These are phyloP conservation scores for Calypte anna DNA, from an alignment of 2,113 vertebrate genomes.

Conservation along the genomic window DNA sequence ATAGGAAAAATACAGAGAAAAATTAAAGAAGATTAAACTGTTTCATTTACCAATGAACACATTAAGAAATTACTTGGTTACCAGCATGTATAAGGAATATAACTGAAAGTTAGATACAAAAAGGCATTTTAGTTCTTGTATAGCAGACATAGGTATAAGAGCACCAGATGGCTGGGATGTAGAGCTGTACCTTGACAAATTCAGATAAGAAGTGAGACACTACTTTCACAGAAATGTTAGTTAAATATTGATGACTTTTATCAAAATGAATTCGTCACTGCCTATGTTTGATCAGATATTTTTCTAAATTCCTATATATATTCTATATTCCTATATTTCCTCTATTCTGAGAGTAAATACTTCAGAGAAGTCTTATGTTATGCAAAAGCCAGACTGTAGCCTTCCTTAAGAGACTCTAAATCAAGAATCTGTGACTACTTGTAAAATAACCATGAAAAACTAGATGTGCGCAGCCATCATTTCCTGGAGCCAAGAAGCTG, in stretches of 20 bases:
- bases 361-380: background rate
- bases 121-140: background rate
- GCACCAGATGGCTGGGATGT: background rate
- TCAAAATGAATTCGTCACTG: background rate
- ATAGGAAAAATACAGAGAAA: background rate
- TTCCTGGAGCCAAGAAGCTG: background rate
- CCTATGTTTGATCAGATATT: background rate
- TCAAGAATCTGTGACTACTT: background rate
- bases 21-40: too few species aligned
- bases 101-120: background rate
- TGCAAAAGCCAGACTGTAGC: background rate
- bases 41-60: background rate
- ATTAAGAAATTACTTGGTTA: background rate
- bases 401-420: background rate
- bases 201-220: background rate
- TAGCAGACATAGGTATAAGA: background rate
- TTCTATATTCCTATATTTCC: background rate
- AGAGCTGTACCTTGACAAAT: background rate
- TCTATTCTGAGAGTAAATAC: background rate
- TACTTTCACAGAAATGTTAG: background rate
- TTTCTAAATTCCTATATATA: background rate
- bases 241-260: background rate
- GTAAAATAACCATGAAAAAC: conserved; percentile 2
- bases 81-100: background rate
- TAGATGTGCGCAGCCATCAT: background rate